phyloP scores from a whole-genome alignment of 2,113 vertebrate species.

The Cricetomys ansorgei region DNA sequence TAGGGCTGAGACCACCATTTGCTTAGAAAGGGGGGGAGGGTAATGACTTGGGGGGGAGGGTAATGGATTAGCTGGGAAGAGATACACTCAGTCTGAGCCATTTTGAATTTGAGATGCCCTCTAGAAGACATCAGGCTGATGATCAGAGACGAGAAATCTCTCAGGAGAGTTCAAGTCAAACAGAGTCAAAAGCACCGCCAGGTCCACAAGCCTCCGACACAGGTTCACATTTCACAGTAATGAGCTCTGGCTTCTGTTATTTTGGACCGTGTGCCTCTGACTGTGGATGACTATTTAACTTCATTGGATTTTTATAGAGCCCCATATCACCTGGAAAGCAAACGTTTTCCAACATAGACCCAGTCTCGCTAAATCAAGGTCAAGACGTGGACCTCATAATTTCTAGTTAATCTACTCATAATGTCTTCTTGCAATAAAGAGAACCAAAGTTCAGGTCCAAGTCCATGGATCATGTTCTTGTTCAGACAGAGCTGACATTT shows the following conservation, averaged over 20 bases:
- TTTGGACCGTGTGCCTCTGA: not conserved
- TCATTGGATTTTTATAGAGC: constrained; percentile 60
- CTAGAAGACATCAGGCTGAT: not conserved
- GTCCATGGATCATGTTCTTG: constrained; percentile 76
- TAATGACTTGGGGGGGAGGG: not conserved
- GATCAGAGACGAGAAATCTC: not conserved
- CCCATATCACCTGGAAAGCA: constrained; percentile 46
- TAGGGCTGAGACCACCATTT: not conserved
- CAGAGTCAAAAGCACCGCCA: not conserved
- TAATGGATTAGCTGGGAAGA: not conserved
- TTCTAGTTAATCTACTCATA: constrained; percentile 77
- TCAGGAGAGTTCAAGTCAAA: not conserved
- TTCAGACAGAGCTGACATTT: constrained; percentile 78
- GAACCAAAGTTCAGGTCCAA: constrained; percentile 72
- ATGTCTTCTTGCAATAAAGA: constrained; percentile 75
- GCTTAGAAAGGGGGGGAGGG: not conserved
- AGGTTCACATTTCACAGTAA: not conserved
- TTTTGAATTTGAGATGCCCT: not conserved
- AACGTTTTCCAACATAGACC: constrained; percentile 68
- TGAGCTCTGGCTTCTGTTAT: constrained; percentile 30
- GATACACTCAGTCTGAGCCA: not conserved
- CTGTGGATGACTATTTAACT: constrained; percentile 49
- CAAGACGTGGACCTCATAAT: constrained; percentile 56
- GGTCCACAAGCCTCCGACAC: not conserved
- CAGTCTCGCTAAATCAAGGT: constrained; percentile 61